Evolutionary conservation across 2,888 invertebrate species (phyloP), one percentile per base, ranked within the genome.

Genomic region (Drosophila affinis): DNA sequence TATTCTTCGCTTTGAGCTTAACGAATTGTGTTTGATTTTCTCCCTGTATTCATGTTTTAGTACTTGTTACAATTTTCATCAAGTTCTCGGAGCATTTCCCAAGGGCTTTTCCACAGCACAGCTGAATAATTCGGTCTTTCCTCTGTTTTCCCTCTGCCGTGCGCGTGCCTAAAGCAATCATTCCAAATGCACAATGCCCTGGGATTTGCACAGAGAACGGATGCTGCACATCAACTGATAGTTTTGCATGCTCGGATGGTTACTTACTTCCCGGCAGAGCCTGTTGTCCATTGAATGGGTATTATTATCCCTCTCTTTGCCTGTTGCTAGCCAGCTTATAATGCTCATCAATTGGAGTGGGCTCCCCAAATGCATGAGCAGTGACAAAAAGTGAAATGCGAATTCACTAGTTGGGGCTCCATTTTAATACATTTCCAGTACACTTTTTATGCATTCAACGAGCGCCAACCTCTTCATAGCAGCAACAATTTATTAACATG

Each of bases 151-250:
- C 48, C 52, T 49, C 56, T 18, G 24, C 39, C 54, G 51, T 45
- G 24, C 55, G 44, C 59, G 47, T 55, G 59, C 55, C 56, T n/a
- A 48, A 74, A 75, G 83, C 74, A 81, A 81, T 81, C 87, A 83
- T 81, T 67, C 58, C 74, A 78, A 83, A 75, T 81, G 74, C 84
- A 84, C 87, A 87, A 83, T 73, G 72, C 74, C 32, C 65, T 39
- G 29, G 65, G 52, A 70, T 61, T 56, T 64, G 48, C 32, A 60
- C 45, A 32, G 24, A 27, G 21, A 9, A 10, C 18, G 32, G 60
- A 60, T 44, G 49, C 21, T 61, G 72, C 70, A 71, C 47, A 72
- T 71, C 76, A 79, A 76, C 72, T 72, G 79, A 76, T 81, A 75
- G 70, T 73, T 75, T 60, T 67, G 47, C 57, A 64, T 74, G 34